Base-by-base conservation (phyloP, 1,140 invertebrate genomes). In the Drosophila jambulina region DNA sequence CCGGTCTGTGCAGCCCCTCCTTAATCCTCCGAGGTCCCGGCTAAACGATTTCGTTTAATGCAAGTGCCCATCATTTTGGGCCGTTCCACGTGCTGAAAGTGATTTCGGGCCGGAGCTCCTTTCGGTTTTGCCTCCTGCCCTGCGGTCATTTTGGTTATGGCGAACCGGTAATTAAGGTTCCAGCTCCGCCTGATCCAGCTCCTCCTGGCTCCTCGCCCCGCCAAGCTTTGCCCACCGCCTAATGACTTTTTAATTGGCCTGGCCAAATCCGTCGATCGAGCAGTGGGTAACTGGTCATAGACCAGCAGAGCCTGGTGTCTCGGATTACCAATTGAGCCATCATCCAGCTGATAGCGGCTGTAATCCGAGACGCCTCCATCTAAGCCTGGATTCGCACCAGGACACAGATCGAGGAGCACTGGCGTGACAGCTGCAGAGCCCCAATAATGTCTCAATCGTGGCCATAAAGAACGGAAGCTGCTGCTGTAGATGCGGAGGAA, bases 41-140 rank as follows among this genome's bases (percentile, higher is more conserved):
- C 80, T 87, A 88, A 88, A 88, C 84, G 84, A 90, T 90, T 88
- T 84, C 84, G 81, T 81, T 88, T 88, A 88, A 84, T 88, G 81
- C 84, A 88, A 88, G 77, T 88, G 84, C 85, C 84, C 84, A 88
- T 88, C 84, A 90, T 84, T 88, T 88, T 60, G 82, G 80, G 65
- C 53, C 56, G 25, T 49, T 87, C 76, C 84, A 88, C 84, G 84
- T 88, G 84, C 84, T 88, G 69, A 80, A 78, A 90, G 69, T 84
- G 85, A 90, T 90, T 90, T 77, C 58, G n/a, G 60, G 9, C 23
- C 21, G 4, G 8, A 15, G 63, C 42, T 48, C 42, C 63, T 46
- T 67, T 67, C 36, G 27, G 49, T 19, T 19, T 34, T 53, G 32
- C 43, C 63, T 65, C 54, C 49, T 68, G 63, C 63, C 63, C 68